These are phyloP conservation scores for Dendrolimus houi DNA, from an alignment of 2,888 invertebrate genomes.

Conservation along the genomic window DNA sequence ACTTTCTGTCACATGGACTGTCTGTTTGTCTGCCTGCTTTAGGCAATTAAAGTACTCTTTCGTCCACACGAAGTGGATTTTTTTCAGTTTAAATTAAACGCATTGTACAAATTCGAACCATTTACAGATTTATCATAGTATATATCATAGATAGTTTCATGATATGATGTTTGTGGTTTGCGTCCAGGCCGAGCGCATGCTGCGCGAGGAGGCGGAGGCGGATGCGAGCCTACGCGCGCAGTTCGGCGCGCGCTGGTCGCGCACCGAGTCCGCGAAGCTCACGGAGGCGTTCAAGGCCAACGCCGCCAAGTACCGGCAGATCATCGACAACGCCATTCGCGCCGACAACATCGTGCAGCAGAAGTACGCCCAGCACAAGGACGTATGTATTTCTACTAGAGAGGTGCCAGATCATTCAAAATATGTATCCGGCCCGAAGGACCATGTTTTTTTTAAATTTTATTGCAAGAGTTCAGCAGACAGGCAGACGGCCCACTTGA, in stretches of 20 bases:
- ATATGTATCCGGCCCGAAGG: too few relatives aligned
- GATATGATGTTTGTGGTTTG: conserved; percentile 80
- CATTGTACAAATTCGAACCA: too few relatives aligned
- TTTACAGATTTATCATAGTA: too few relatives aligned
- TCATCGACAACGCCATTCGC: conserved; percentile 92
- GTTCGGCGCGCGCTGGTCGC: conserved; percentile 95
- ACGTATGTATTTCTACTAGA: conserved; percentile 20
- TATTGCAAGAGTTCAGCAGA: too few relatives aligned
- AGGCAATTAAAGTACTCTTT: too few relatives aligned
- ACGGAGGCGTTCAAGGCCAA: conserved; percentile 93
- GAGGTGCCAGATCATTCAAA: too few relatives aligned
- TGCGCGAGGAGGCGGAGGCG: conserved; percentile 94
- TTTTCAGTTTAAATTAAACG: too few relatives aligned
- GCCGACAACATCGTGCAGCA: conserved; percentile 90
- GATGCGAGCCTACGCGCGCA: conserved; percentile 92
- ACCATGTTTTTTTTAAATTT: too few relatives aligned
- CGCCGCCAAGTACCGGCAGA: conserved; percentile 93
- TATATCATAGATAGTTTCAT: conserved; percentile 10
- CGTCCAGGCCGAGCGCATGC: conserved; percentile 74
- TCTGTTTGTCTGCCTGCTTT: too few relatives aligned
- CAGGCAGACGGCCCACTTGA: too few relatives aligned
- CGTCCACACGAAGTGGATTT: too few relatives aligned
- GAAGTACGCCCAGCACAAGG: conserved; percentile 87
- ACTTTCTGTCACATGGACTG: too few relatives aligned
- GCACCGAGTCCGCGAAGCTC: conserved; percentile 90